Evolutionary conservation across 2,797 vertebrate genomes (phyloP).

Genomic region (Simalia tracyae): DNA sequence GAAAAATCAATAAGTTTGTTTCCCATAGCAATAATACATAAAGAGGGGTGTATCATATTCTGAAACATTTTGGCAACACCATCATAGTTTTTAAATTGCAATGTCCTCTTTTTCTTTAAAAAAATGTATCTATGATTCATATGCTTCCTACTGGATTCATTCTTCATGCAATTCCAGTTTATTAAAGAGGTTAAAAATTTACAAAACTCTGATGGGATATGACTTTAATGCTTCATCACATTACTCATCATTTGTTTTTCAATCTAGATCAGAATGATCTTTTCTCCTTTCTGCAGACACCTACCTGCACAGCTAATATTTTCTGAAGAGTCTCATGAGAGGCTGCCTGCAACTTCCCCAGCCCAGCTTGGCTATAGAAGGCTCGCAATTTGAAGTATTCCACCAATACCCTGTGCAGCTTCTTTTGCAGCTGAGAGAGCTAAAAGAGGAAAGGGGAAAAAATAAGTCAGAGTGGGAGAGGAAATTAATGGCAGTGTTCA

Average conservation of each 20-base stretch:
- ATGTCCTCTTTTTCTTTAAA: conserved; percentile 38
- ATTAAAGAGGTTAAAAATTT: conserved; percentile 84
- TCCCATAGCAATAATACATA: conserved; percentile 41
- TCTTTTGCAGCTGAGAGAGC: conserved; percentile 89
- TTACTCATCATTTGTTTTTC: conserved; percentile 82
- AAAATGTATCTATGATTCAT: conserved; percentile 54
- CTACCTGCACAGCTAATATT: conserved; percentile 97
- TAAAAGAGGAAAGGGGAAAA: conserved; percentile 75
- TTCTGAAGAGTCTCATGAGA: conserved; percentile 91
- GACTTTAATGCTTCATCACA: conserved; percentile 82
- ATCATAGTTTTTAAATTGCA: conserved; percentile 43
- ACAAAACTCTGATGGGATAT: conserved; percentile 82
- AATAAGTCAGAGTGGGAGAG: conserved; percentile 93
- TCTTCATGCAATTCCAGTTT: conserved; percentile 79
- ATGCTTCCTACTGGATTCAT: conserved; percentile 76
- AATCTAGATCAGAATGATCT: conserved; percentile 81
- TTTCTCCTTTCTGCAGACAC: conserved; percentile 79
- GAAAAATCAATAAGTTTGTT: conserved; percentile 40
- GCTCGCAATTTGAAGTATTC: conserved; percentile 82
- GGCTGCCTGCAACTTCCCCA: conserved; percentile 88
- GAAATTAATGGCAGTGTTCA: conserved; percentile 99
- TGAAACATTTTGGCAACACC: conserved; percentile 41
- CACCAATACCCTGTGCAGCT: conserved; percentile 81
- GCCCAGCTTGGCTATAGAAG: conserved; percentile 85
- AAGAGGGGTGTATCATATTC: conserved; percentile 33